These are phyloP conservation scores for Danionella cerebrum DNA, from an alignment of 2,113 vertebrate genomes.

Conservation along the genomic window DNA sequence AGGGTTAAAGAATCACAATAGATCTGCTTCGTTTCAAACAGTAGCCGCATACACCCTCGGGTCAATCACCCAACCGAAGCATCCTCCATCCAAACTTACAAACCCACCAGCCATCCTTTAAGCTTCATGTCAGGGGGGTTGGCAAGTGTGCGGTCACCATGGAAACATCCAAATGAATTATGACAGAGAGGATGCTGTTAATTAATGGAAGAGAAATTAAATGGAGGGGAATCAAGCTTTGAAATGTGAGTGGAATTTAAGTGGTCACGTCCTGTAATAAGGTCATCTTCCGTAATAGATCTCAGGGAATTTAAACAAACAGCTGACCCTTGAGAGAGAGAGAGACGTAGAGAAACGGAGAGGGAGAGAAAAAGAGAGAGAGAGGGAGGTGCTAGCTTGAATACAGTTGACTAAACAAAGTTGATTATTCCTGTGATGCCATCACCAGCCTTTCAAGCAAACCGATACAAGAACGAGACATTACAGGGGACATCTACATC, in stretches of 20 bases:
- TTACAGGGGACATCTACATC: background rate
- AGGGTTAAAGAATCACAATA: too few relatives aligned
- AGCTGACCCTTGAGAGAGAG: constrained; percentile 18
- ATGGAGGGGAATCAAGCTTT: constrained; percentile 40
- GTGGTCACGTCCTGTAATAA: constrained; percentile 38
- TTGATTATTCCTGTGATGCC: constrained; percentile 1
- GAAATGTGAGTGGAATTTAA: constrained; percentile 45
- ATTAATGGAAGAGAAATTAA: constrained; percentile 37
- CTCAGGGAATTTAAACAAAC: constrained; percentile 24
- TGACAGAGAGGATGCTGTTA: constrained; percentile 35
- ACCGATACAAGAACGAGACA: background rate
- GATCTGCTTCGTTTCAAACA: constrained; percentile 10
- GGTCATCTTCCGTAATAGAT: constrained; percentile 35
- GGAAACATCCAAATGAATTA: constrained; percentile 36
- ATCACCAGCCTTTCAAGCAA: background rate
- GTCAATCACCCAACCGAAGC: background rate
- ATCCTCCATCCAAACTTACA: constrained; percentile 15
- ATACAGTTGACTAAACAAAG: constrained; percentile 8
- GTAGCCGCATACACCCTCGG: background rate
- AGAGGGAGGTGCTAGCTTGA: background rate
- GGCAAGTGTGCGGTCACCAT: constrained; percentile 35
- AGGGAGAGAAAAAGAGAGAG: background rate
- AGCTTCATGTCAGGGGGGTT: constrained; percentile 26
- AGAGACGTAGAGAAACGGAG: background rate
- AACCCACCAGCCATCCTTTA: constrained; percentile 4